Conservation (phyloP, 2,888 invertebrate genomes). For the Cylindroiulus punctatus region DNA sequence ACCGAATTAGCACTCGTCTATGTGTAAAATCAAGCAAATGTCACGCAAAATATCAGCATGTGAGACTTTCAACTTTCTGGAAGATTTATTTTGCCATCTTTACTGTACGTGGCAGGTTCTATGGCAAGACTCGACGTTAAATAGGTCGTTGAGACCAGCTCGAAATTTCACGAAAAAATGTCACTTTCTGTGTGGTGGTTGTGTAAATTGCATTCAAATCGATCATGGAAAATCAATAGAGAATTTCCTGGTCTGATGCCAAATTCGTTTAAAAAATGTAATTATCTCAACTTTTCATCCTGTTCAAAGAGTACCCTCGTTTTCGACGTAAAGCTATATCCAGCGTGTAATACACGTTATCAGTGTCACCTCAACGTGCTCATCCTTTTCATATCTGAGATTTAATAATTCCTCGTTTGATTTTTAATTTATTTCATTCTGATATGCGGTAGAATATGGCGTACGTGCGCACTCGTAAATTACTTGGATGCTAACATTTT, state of each 20-base stretch:
- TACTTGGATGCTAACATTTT: no score
- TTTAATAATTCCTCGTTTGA: no score
- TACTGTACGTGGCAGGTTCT: background rate
- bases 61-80: background rate
- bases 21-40: slow-evolving; percentile 10
- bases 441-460: no score
- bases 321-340: background rate
- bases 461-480: no score
- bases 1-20: slow-evolving; percentile 35
- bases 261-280: background rate
- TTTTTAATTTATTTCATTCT: no score
- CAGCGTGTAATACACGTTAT: no score
- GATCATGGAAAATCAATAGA: slow-evolving; percentile 32
- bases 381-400: no score
- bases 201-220: slow-evolving; percentile 39
- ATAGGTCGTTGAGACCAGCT: background rate
- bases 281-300: background rate
- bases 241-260: background rate
- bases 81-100: slow-evolving; percentile 36
- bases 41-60: background rate
- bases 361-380: no score
- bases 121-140: background rate
- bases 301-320: background rate
- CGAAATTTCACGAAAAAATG: slow-evolving; percentile 1
- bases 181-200: slow-evolving; percentile 22